Evolutionary conservation across 37 sponge, comb jelly and placozoan species (phyloP).

Genomic region (Bolinopsis microptera): DNA sequence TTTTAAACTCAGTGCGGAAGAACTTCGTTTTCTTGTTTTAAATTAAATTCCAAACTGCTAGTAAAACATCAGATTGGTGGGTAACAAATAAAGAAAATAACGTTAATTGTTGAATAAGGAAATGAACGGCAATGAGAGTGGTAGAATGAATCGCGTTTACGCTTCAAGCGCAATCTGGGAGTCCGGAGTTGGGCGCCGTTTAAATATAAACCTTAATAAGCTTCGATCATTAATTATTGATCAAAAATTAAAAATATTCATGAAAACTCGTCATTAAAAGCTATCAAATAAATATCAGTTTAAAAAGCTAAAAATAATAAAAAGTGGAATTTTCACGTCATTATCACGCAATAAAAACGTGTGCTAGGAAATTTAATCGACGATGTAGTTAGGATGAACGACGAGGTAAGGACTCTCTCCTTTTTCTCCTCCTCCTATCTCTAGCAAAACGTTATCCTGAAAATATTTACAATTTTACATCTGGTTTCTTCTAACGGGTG

Average conservation of each 20-base stretch:
- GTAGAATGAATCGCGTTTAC: no score
- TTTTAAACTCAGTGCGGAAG: no score
- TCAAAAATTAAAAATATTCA: neutral
- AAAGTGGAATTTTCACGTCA: neutral
- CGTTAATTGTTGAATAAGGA: neutral
- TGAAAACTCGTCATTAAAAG: neutral
- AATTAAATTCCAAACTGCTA: no score
- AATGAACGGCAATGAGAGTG: neutral
- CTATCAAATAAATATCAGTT: neutral
- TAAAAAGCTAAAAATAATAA: neutral
- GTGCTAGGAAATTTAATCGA: slow-evolving; percentile 66
- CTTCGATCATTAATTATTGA: neutral
- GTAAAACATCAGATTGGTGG: neutral
- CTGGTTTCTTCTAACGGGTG: no score
- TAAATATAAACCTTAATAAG: no score
- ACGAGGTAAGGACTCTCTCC: slow-evolving; percentile 76
- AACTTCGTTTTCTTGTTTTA: no score
- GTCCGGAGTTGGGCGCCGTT: no score
- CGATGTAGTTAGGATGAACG: slow-evolving; percentile 96
- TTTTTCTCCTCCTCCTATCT: slow-evolving; percentile 67
- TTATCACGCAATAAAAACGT: neutral
- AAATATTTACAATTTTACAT: no score
- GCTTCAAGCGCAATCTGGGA: no score
- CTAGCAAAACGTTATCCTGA: slow-evolving; percentile 67
- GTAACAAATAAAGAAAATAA: neutral